These are phyloP conservation scores for Leucozona laternaria DNA, from an alignment of 2,888 invertebrate species.

Conservation along the genomic window DNA sequence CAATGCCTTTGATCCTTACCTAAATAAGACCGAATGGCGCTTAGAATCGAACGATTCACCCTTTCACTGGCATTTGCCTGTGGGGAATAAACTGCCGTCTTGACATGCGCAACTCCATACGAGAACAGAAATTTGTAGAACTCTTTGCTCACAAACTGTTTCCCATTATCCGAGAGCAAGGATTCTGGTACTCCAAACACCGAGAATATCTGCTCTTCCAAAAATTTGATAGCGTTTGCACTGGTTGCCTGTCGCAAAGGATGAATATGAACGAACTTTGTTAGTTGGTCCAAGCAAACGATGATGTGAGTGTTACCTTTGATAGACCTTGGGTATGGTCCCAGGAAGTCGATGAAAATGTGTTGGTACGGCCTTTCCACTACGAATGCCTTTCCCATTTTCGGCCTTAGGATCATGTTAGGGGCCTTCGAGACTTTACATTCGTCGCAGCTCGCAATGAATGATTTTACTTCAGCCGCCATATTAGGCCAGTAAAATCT, in stretches of 20 bases:
- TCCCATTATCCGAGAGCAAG: background rate
- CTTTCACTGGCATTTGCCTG: slow-evolving; percentile 26
- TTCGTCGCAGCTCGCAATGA: too few species aligned
- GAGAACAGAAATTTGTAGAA: too few species aligned
- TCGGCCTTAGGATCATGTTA: too few species aligned
- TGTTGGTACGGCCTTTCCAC: background rate
- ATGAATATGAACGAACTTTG: background rate
- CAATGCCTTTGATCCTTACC: background rate
- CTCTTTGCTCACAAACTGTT: background rate
- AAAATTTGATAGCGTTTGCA: background rate
- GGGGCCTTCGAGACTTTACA: too few species aligned
- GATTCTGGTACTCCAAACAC: background rate
- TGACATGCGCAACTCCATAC: too few species aligned
- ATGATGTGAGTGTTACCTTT: background rate
- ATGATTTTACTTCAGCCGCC: too few species aligned
- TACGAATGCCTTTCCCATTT: slow-evolving; percentile 6
- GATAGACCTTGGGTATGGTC: background rate
- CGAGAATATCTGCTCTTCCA: background rate
- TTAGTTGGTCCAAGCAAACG: background rate
- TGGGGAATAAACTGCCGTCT: too few species aligned
- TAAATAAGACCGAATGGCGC: slow-evolving; percentile 3
- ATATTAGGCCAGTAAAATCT: too few species aligned
- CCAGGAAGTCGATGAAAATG: background rate
- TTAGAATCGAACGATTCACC: slow-evolving; percentile 5
- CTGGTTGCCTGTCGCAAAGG: background rate